Base-by-base conservation (phyloP, 2,113 vertebrate species). In the Cephalopterus ornatus region DNA sequence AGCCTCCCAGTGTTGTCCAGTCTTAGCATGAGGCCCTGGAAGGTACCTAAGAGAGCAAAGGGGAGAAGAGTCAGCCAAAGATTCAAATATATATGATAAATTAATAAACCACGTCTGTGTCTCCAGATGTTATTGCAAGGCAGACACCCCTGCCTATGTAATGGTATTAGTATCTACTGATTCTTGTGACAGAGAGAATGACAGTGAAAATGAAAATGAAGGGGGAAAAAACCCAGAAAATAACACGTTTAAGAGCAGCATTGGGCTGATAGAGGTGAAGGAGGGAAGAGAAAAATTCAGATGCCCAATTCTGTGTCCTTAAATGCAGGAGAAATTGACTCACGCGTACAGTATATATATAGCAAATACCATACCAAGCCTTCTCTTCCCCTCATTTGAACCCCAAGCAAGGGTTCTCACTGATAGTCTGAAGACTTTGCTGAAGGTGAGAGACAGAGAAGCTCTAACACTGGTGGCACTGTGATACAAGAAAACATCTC, bases 401-500 rank as follows among this genome's bases (percentile, higher is more conserved):
- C 12, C 24, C 15, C 35, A n/a, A 17, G 28, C 26, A 67, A 42
- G 23, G 18, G 17, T 68, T 84, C 17, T 46, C 1, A 3, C n/a
- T 42, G n/a, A 22, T 24, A 77, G 26, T 47, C 27, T 27, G 24
- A 28, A 49, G 52, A 50, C 41, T 84, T 61, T 49, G 50, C 53
- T 77, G 77, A 74, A 88, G 22, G 22, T 24, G 27, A 30, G 66
- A 84, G 32, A 8, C 41, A 58, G 44, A 85, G 76, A 61, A 92
- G 20, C 44, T 1, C 1, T 44, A 33, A 30, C 11, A 2, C 14
- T 37, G 12, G 11, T 1, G 0, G 0, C 5, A 10, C 26, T 46
- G 18, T 44, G 41, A 33, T 30, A 33, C 28, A 82, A n/a, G n/a
- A 82, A 20, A 49, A 58, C 20, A 33, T 4, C 12, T 82, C 32